phyloP scores from a whole-genome alignment of 1,140 invertebrate genomes.

The Antheraea mylitta region DNA sequence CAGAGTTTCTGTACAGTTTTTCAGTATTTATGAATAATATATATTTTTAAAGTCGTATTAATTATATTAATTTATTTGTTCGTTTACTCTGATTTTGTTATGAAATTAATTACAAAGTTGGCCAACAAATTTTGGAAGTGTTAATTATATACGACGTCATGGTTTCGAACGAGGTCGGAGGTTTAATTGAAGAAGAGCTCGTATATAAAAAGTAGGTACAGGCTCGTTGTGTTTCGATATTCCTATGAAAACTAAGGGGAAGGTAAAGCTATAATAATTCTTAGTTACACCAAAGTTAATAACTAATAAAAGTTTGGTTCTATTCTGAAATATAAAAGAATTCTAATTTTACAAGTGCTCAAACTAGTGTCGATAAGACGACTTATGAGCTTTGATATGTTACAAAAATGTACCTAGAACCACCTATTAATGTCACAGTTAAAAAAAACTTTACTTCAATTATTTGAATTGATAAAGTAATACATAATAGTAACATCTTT shows the following conservation, averaged over 20 bases:
- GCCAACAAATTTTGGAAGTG: slow-evolving; percentile 10
- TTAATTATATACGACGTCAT: slow-evolving; percentile 19
- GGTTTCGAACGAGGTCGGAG: slow-evolving; percentile 14
- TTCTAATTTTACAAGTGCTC: slow-evolving; percentile 60
- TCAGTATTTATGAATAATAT: slow-evolving; percentile 28
- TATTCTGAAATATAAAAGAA: slow-evolving; percentile 61
- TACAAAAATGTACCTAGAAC: too few species aligned
- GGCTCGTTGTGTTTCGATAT: slow-evolving; percentile 44
- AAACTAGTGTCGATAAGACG: slow-evolving; percentile 30
- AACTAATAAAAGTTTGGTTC: slow-evolving; percentile 75
- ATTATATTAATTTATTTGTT: slow-evolving; percentile 22
- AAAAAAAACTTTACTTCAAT: too few species aligned
- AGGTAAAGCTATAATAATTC: slow-evolving; percentile 75
- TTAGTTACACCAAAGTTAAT: slow-evolving; percentile 71
- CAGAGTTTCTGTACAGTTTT: slow-evolving; percentile 37
- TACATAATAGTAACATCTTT: too few species aligned
- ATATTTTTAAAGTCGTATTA: slow-evolving; percentile 29
- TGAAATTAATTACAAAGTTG: slow-evolving; percentile 15
- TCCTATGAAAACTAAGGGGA: slow-evolving; percentile 43
- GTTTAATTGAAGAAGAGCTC: slow-evolving; percentile 62
- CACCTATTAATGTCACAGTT: too few species aligned
- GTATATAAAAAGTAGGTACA: slow-evolving; percentile 50
- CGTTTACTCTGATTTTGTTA: slow-evolving; percentile 25
- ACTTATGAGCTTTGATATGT: not conserved
- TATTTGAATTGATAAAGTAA: too few species aligned